Base-by-base conservation (phyloP, 2,888 invertebrate genomes). In the Eumacrocentrus americanus region DNA sequence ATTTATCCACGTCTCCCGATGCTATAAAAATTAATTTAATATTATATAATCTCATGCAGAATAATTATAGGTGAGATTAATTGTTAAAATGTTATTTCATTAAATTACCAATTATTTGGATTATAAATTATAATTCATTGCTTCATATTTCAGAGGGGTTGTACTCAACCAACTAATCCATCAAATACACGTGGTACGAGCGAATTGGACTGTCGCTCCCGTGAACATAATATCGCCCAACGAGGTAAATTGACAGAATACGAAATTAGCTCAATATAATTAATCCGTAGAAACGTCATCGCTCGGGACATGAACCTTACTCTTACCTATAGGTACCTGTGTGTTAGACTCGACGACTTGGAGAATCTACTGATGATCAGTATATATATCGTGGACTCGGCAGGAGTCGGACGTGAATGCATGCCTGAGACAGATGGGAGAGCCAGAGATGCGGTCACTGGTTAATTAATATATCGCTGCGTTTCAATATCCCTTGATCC, bases 381-480 rank as follows among this genome's bases (percentile, higher is more conserved):
- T n/a, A n/a, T n/a, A n/a, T n/a, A n/a, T n/a, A n/a, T n/a, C n/a
- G n/a, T n/a, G n/a, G n/a, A n/a, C n/a, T n/a, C n/a, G n/a, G n/a
- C n/a, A n/a, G n/a, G n/a, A n/a, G n/a, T n/a, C n/a, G n/a, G n/a
- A n/a, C n/a, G n/a, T n/a, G 12, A 52, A 14, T 22, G 38, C 40
- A 38, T 52, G 38, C 23, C 35, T 9, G 3, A 52, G 23, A 38
- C 34, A 42, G 22, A 40, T 23, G 40, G 34, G 9, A 29, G 44
- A 11, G 23, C 22, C 40, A 40, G 35, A 22, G 38, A 54, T 54
- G 42, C 20, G 42, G 16, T 42, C 23, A 6, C 11, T 42, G 34
- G 54, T 42, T 44, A 54, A 54, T 54, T 54, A 54, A 54, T 54
- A 54, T 34, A 54, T 42, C 9, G 54, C 53, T 25, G n/a, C 6